A percentile compares a stretch with the other conserved stretches of the same genome.
phyloP scores from a whole-genome alignment of 2,797 vertebrate genomes.

The Valencia hispanica region DNA sequence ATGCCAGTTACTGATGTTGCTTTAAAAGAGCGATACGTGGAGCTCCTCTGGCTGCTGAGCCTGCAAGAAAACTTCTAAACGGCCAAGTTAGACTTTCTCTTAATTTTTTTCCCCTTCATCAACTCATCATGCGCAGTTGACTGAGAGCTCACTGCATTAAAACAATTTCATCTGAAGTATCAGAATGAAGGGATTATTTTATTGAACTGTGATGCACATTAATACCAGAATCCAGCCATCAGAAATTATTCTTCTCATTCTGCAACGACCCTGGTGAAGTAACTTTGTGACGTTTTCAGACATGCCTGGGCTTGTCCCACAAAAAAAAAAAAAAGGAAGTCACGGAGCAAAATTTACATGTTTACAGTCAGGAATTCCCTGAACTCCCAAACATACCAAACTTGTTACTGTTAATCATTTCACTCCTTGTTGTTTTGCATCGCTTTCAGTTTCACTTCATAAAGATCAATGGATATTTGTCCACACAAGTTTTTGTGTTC shows the following conservation, averaged over 20 bases:
- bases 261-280: neutral
- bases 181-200: neutral
- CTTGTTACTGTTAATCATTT: neutral
- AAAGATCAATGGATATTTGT: neutral
- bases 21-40: too few species aligned
- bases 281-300: neutral
- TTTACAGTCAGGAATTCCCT: neutral
- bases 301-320: neutral
- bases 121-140: neutral
- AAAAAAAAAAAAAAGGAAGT: neutral
- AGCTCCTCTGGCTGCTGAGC: too few species aligned
- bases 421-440: neutral
- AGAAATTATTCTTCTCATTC: neutral
- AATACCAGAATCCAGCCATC: neutral
- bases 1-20: too few species aligned
- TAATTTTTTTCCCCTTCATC: neutral
- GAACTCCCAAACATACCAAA: neutral
- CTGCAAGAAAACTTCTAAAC: too few species aligned
- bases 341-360: neutral
- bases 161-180: neutral
- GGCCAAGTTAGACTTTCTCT: neutral
- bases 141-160: neutral
- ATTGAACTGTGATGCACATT: neutral
- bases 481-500: neutral
- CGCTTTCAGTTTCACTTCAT: neutral